phyloP scores from a whole-genome alignment of 2,888 invertebrate genomes.

The Protonemura montana region DNA sequence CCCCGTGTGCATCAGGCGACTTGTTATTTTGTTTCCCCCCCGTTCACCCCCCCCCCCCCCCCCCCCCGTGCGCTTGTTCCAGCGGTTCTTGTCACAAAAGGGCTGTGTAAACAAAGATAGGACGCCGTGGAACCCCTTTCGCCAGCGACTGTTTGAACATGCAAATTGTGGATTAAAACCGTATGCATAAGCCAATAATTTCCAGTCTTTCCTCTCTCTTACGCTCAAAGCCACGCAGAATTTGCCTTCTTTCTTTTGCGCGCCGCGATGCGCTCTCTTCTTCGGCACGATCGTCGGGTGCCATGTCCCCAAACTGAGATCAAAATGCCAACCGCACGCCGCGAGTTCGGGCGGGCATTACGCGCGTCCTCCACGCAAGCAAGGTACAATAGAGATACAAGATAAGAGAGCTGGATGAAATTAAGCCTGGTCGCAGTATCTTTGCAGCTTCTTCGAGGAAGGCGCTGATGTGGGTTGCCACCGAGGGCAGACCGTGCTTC shows the following conservation, averaged over 20 bases:
- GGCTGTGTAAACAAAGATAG: slow-evolving; percentile 51
- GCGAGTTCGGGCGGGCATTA: background rate
- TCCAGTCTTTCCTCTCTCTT: slow-evolving; percentile 47
- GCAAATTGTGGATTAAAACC: slow-evolving; percentile 52
- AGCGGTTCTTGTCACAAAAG: background rate
- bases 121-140: slow-evolving; percentile 14
- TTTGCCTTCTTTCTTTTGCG: background rate
- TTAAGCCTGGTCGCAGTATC: background rate
- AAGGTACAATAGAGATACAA: slow-evolving; percentile 25
- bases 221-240: background rate
- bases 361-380: background rate
- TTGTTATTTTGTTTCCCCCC: background rate
- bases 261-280: slow-evolving; percentile 17
- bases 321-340: slow-evolving; percentile 34
- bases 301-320: background rate
- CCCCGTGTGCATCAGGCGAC: background rate
- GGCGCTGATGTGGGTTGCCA: background rate
- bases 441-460: background rate
- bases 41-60: no score
- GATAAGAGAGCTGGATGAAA: background rate
- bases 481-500: background rate
- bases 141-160: slow-evolving; percentile 49
- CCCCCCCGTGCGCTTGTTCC: background rate
- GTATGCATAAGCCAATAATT: slow-evolving; percentile 52
- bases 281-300: slow-evolving; percentile 26